These are phyloP conservation scores for Oegoconia quadripuncta DNA, from an alignment of 2,888 invertebrate species.

Conservation along the genomic window DNA sequence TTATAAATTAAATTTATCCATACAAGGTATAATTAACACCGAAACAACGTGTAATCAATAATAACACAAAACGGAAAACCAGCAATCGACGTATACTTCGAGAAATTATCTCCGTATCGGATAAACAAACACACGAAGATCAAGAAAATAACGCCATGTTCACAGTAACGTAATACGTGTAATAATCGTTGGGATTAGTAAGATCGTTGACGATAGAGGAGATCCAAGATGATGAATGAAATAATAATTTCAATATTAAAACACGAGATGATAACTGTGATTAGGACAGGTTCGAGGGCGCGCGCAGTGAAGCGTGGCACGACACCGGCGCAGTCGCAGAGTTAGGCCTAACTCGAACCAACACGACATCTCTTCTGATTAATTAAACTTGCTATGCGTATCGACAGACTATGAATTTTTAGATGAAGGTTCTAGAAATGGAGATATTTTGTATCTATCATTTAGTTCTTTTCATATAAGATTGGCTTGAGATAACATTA, in stretches of 20 bases:
- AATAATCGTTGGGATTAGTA: conserved; percentile 69
- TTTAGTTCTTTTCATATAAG: no score
- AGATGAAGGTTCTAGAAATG: conserved; percentile 24
- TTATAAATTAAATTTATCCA: conserved; percentile 57
- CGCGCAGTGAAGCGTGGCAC: conserved; percentile 50
- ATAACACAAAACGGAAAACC: conserved; percentile 53
- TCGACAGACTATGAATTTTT: conserved; percentile 52
- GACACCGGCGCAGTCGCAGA: conserved; percentile 51
- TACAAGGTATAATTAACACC: conserved; percentile 65
- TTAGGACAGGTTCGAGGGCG: conserved; percentile 42
- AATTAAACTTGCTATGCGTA: conserved; percentile 55
- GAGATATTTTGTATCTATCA: no score
- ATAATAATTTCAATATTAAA: conserved; percentile 69
- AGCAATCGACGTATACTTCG: conserved; percentile 49
- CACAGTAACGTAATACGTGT: conserved; percentile 68
- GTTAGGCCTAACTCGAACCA: conserved; percentile 69
- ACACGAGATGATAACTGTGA: conserved; percentile 58
- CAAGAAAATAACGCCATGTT: conserved; percentile 62
- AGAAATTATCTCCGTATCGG: conserved; percentile 55
- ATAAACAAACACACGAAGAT: conserved; percentile 65
- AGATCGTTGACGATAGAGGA: conserved; percentile 61
- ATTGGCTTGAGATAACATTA: no score
- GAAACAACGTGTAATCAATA: conserved; percentile 68
- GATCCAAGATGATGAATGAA: conserved; percentile 67
- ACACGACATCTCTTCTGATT: conserved; percentile 52